Conservation (phyloP, 2,797 vertebrate genomes). For the Eremophila alpestris region DNA sequence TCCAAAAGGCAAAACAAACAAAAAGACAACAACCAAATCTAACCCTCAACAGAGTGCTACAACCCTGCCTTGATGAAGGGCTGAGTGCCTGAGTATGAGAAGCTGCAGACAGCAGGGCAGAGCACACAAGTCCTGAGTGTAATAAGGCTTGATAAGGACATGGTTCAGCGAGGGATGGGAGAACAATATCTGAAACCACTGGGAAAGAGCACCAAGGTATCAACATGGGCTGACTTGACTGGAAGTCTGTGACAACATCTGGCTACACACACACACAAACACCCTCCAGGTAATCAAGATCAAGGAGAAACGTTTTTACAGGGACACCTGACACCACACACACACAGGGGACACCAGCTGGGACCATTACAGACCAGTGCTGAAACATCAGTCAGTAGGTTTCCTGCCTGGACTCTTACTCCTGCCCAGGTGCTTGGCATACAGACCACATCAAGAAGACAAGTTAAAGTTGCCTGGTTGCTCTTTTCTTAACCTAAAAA, state of each 20-base stretch:
- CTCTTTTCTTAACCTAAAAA: background rate
- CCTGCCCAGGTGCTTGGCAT: background rate
- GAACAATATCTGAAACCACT: background rate
- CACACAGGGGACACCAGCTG: background rate
- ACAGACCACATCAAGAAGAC: background rate
- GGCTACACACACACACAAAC: background rate
- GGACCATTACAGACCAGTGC: background rate
- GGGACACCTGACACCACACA: background rate
- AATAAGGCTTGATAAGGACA: fast-evolving
- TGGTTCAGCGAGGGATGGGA: background rate
- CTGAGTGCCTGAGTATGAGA: background rate
- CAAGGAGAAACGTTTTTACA: background rate
- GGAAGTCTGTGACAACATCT: background rate
- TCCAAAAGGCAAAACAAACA: no score
- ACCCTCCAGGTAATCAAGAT: background rate
- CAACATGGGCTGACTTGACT: background rate
- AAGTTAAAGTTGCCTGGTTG: background rate
- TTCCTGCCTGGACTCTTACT: background rate
- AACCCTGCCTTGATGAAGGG: background rate
- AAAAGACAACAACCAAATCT: no score
- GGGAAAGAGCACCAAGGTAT: background rate
- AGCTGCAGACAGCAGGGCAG: background rate
- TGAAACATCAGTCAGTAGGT: background rate
- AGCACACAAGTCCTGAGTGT: background rate
- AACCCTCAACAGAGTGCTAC: no score